Evolutionary conservation across 2,888 invertebrate genomes (phyloP).

Genomic region (Eucriotettix oculatus): DNA sequence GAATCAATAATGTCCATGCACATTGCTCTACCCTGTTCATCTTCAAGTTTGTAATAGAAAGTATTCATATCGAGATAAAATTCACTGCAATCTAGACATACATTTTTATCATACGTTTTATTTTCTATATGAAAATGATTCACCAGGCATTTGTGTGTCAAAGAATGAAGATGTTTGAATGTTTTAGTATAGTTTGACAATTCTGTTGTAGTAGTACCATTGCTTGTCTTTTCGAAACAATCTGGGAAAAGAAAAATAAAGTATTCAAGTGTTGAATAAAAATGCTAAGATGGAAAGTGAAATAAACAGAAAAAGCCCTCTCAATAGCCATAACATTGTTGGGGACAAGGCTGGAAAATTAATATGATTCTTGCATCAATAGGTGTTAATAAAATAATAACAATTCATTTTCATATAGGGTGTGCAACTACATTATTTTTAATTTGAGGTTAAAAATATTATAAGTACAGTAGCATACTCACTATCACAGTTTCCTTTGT

Average conservation of each 20-base stretch:
- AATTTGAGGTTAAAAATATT: no score
- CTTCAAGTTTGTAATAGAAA: constrained; percentile 38
- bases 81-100: constrained; percentile 37
- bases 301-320: no score
- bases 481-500: constrained; percentile 45
- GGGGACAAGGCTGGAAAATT: no score
- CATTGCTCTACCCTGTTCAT: constrained; percentile 36
- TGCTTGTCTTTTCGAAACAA: constrained; percentile 33
- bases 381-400: no score
- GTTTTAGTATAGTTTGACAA: constrained; percentile 32
- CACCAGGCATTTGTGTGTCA: constrained; percentile 15
- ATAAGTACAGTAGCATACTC: constrained; percentile 15
- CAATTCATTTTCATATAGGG: no score
- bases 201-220: constrained; percentile 23
- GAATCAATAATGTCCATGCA: constrained; percentile 53
- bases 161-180: constrained; percentile 22
- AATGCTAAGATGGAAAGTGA: no score
- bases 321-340: no score
- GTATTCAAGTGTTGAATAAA: no score
- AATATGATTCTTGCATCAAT: no score
- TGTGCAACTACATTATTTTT: no score
- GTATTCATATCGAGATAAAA: constrained; percentile 35
- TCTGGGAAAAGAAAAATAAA: constrained; percentile 26
- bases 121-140: constrained; percentile 5
- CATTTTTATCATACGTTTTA: constrained; percentile 7